Evolutionary conservation across 2,888 invertebrate species (phyloP).

Genomic region (Parnassius orleans): DNA sequence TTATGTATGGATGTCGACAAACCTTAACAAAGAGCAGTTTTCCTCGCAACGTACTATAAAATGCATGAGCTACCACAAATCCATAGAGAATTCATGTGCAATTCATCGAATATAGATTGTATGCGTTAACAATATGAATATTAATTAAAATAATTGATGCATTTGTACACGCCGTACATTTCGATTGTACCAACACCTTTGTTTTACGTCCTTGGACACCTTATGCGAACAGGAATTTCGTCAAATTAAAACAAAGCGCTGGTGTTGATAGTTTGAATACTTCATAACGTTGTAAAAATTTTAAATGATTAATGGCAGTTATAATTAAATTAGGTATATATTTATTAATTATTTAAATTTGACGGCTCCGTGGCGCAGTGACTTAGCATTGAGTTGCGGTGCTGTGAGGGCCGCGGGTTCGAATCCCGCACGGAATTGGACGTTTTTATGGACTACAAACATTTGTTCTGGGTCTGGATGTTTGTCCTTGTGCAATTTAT

Average conservation of each 20-base stretch:
- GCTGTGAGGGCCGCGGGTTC: too few species aligned
- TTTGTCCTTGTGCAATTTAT: too few species aligned
- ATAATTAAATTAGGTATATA: too few species aligned
- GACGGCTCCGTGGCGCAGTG: too few species aligned
- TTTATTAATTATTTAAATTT: too few species aligned
- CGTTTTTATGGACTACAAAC: too few species aligned
- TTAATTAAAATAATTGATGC: conserved; percentile 50
- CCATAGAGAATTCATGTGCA: conserved; percentile 61
- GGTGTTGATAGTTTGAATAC: neutral
- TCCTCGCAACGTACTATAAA: conserved; percentile 54
- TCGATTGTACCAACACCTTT: conserved; percentile 50
- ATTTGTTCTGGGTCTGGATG: too few species aligned
- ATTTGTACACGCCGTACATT: conserved; percentile 39
- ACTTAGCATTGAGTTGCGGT: too few species aligned
- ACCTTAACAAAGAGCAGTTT: conserved; percentile 56
- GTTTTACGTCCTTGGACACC: conserved; percentile 47
- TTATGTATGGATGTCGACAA: conserved; percentile 30
- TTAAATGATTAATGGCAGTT: too few species aligned
- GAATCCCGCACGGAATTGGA: too few species aligned
- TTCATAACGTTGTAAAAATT: too few species aligned
- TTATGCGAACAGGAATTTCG: conserved; percentile 44
- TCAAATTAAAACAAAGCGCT: conserved; percentile 4
- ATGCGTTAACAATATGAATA: conserved; percentile 58
- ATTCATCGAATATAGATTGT: conserved; percentile 61
- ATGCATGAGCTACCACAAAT: conserved; percentile 60